phyloP scores from a whole-genome alignment of 2,888 invertebrate genomes.

The Thysanoteuthis rhombus region DNA sequence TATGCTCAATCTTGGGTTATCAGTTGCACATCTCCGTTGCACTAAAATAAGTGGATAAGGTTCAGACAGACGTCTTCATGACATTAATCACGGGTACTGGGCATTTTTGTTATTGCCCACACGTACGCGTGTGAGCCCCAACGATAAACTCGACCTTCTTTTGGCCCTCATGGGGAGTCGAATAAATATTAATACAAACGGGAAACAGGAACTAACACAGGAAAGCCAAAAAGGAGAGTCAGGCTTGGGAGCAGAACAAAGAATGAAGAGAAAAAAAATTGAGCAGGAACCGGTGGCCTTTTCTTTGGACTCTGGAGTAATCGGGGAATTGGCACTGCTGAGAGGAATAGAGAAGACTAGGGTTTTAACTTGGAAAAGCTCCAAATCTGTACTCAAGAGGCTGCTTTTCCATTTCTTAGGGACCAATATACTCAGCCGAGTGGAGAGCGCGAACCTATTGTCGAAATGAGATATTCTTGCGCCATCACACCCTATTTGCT shows the following conservation, averaged over 20 bases:
- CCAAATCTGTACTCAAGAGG: not conserved
- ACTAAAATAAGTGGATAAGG: too few species aligned
- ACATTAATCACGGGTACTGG: too few species aligned
- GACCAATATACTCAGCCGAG: not conserved
- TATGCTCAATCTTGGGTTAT: too few species aligned
- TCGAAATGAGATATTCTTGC: not conserved
- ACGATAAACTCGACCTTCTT: too few species aligned
- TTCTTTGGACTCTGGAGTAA: not conserved
- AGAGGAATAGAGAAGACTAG: not conserved
- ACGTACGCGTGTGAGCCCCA: too few species aligned
- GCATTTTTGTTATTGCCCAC: too few species aligned
- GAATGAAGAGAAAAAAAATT: not conserved
- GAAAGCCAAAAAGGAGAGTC: not conserved
- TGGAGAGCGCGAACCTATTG: not conserved
- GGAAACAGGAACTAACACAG: too few species aligned
- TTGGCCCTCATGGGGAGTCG: too few species aligned
- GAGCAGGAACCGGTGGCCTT: not conserved
- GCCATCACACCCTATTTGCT: not conserved
- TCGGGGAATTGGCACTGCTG: not conserved
- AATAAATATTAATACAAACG: too few species aligned
- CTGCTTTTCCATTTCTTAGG: not conserved
- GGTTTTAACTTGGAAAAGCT: not conserved
- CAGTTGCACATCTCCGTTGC: too few species aligned
- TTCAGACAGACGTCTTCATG: too few species aligned
- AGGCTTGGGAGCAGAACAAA: not conserved